A percentile compares a stretch with the other conserved stretches of the same genome.
Conservation (phyloP, 2,113 vertebrate species). For the Pygoscelis antarcticus region DNA sequence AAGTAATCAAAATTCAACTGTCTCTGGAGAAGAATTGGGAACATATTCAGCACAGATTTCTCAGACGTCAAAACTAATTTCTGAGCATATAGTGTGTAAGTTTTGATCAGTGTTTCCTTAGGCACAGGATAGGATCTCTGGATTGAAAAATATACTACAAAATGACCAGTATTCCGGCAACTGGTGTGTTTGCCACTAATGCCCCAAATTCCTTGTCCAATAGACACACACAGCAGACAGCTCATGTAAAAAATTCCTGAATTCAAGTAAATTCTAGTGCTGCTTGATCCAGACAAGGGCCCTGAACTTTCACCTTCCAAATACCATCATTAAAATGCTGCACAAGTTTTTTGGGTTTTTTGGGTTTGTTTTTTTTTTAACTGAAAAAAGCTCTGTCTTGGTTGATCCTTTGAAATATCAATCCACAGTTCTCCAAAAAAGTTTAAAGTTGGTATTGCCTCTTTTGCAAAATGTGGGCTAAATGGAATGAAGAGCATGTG, state of each 20-base stretch:
- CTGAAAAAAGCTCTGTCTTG: background rate
- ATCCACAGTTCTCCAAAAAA: background rate
- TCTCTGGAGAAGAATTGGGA: background rate
- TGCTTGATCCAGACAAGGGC: background rate
- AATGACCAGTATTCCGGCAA: background rate
- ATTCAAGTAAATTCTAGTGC: background rate
- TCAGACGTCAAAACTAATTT: background rate
- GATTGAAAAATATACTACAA: background rate
- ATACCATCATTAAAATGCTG: background rate
- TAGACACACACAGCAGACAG: background rate
- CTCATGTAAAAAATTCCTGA: background rate
- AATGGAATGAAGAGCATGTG: background rate
- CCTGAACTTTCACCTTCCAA: background rate
- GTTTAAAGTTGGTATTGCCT: background rate
- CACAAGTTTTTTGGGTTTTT: background rate
- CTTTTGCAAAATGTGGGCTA: background rate
- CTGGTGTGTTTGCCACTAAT: background rate
- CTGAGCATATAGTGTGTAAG: rapidly evolving
- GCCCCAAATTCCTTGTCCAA: background rate
- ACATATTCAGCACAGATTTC: background rate
- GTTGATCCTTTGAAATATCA: background rate
- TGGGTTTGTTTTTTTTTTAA: background rate
- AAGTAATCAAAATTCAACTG: background rate
- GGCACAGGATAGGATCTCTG: background rate
- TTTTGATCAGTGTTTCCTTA: background rate